Evolutionary conservation across 1,140 invertebrate species (phyloP).

Genomic region (Brachionus calyciflorus): DNA sequence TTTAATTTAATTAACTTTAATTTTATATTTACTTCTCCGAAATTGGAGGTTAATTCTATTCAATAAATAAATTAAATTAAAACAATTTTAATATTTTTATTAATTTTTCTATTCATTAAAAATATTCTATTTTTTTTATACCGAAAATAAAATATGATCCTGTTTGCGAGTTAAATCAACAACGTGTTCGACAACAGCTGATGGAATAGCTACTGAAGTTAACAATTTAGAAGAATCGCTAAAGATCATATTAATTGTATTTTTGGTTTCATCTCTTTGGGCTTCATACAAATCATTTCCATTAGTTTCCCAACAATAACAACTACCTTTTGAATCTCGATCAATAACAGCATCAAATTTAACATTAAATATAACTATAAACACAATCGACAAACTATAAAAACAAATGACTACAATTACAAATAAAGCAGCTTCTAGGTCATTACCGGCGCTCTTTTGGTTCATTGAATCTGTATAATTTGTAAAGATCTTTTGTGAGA

Average conservation of each 20-base stretch:
- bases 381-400: conserved; percentile 40
- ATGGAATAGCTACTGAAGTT: neutral
- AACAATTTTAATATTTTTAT: too few species aligned
- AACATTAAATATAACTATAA: conserved; percentile 4
- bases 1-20: too few species aligned
- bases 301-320: neutral
- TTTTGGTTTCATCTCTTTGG: conserved; percentile 41
- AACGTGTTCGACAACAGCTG: neutral
- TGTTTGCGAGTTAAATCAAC: too few species aligned
- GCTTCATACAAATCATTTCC: conserved; percentile 34
- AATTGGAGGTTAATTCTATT: too few species aligned
- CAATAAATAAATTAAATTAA: too few species aligned
- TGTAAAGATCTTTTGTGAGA: neutral
- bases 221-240: conserved; percentile 24
- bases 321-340: neutral
- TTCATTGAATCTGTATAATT: neutral
- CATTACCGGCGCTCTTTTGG: neutral
- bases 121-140: too few species aligned
- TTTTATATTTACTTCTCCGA: too few species aligned
- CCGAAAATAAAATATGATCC: too few species aligned
- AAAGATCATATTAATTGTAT: conserved; percentile 35
- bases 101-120: too few species aligned
- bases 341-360: conserved; percentile 26
- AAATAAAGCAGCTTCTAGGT: conserved; percentile 4
- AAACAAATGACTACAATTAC: conserved; percentile 34